Evolutionary conservation across 2,888 invertebrate species (phyloP).

Genomic region (Bombylius discolor): DNA sequence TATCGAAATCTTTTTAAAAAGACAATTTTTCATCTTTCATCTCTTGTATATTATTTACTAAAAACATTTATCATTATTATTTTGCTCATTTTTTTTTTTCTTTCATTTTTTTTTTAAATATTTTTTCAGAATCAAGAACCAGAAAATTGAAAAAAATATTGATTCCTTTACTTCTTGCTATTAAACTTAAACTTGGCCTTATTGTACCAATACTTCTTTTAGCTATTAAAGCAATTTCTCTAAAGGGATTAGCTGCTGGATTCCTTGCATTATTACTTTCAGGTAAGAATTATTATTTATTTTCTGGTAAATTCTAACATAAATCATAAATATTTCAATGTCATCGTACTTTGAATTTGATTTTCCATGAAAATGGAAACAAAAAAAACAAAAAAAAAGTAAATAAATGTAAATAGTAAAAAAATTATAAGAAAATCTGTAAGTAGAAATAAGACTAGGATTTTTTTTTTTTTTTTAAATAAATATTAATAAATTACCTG

Average conservation of each 20-base stretch:
- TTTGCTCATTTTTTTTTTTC: neutral
- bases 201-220: slow-evolving; percentile 47
- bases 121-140: slow-evolving; percentile 41
- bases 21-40: too few species aligned
- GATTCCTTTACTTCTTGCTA: slow-evolving; percentile 46
- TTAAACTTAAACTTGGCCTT: slow-evolving; percentile 49
- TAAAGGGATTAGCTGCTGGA: slow-evolving; percentile 51
- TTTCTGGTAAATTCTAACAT: neutral
- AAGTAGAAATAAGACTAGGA: too few species aligned
- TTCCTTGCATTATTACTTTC: slow-evolving; percentile 48
- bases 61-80: neutral
- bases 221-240: slow-evolving; percentile 47
- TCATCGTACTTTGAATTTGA: too few species aligned
- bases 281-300: slow-evolving; percentile 28
- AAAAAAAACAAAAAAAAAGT: too few species aligned
- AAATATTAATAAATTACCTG: too few species aligned
- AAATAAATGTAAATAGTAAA: too few species aligned
- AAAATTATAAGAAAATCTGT: too few species aligned
- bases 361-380: too few species aligned
- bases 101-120: too few species aligned
- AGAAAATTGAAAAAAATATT: slow-evolving; percentile 48
- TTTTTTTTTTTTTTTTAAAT: too few species aligned
- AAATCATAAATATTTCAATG: neutral
- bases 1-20: too few species aligned
- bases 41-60: too few species aligned